Evolutionary conservation across 2,888 invertebrate species (phyloP).

Genomic region (Teinopalpus imperialis): DNA sequence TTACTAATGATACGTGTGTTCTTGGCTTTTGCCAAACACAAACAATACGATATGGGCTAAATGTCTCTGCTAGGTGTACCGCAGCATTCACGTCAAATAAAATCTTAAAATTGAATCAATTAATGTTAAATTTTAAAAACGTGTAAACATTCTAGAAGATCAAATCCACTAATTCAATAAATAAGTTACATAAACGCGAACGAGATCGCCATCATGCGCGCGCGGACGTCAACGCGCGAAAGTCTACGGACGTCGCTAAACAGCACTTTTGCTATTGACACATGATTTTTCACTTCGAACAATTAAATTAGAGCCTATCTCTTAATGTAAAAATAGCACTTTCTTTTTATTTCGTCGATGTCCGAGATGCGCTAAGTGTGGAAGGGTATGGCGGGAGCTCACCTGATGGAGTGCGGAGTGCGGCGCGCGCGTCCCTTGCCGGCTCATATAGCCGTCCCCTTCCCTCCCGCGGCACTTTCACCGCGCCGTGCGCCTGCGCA

Average conservation of each 20-base stretch:
- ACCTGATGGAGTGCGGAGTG: slow-evolving; percentile 67
- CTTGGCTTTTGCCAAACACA: no score
- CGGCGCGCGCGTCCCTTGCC: slow-evolving; percentile 59
- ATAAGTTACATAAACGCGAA: slow-evolving; percentile 38
- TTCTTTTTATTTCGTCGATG: slow-evolving; percentile 22
- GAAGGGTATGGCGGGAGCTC: slow-evolving; percentile 42
- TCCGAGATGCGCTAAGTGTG: slow-evolving; percentile 17
- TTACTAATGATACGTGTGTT: no score
- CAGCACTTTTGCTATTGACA: slow-evolving; percentile 35
- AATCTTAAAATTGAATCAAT: no score
- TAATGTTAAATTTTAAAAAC: no score
- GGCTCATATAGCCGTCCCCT: slow-evolving; percentile 60
- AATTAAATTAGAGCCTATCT: slow-evolving; percentile 31
- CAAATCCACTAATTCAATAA: slow-evolving; percentile 25
- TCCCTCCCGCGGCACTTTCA: slow-evolving; percentile 55
- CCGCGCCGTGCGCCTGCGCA: slow-evolving; percentile 44
- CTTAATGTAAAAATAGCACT: slow-evolving; percentile 4
- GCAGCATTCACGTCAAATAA: not conserved
- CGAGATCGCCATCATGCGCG: slow-evolving; percentile 34
- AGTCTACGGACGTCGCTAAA: slow-evolving; percentile 44
- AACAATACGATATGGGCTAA: not conserved
- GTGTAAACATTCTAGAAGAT: not conserved
- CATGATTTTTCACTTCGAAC: slow-evolving; percentile 44
- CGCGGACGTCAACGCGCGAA: slow-evolving; percentile 28
- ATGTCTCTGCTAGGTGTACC: no score